Percentiles rank a stretch among this genome's conserved stretches.
Conservation (phyloP, 2,888 invertebrate species). For the Spicauda simplicius region DNA sequence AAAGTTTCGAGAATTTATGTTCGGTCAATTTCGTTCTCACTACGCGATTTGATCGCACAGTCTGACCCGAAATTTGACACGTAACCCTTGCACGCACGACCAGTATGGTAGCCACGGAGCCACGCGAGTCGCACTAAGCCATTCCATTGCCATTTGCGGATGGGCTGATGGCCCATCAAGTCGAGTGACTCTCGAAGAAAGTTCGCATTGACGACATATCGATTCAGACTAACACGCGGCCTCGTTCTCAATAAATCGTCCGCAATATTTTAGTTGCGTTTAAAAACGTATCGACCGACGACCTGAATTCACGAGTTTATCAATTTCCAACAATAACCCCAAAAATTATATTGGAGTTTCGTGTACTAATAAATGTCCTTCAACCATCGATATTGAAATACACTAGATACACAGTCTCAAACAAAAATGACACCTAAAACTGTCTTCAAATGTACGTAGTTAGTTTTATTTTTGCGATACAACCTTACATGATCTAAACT, state of each 20-base stretch:
- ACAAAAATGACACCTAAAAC: too few species aligned
- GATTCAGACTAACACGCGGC: slow-evolving; percentile 21
- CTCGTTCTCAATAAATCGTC: slow-evolving; percentile 24
- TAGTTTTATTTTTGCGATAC: too few species aligned
- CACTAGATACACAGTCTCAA: too few species aligned
- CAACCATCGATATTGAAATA: too few species aligned
- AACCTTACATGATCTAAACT: too few species aligned
- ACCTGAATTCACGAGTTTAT: neutral
- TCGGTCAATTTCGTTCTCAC: too few species aligned
- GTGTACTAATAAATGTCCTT: neutral
- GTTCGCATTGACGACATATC: slow-evolving; percentile 26
- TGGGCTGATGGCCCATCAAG: slow-evolving; percentile 1
- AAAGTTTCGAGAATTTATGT: too few species aligned
- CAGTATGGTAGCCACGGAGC: neutral
- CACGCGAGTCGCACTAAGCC: neutral
- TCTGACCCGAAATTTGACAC: too few species aligned
- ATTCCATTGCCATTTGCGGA: neutral
- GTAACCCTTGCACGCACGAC: neutral
- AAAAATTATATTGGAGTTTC: neutral
- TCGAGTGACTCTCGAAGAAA: slow-evolving; percentile 21
- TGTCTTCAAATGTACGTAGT: too few species aligned
- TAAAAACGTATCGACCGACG: slow-evolving; percentile 6
- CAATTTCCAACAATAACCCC: neutral
- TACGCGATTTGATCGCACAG: too few species aligned
- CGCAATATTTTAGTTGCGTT: slow-evolving; percentile 22